Percentiles rank a stretch among this genome's conserved stretches.
These are phyloP conservation scores for Pollenia labialis DNA, from an alignment of 2,888 invertebrate species.

Conservation along the genomic window DNA sequence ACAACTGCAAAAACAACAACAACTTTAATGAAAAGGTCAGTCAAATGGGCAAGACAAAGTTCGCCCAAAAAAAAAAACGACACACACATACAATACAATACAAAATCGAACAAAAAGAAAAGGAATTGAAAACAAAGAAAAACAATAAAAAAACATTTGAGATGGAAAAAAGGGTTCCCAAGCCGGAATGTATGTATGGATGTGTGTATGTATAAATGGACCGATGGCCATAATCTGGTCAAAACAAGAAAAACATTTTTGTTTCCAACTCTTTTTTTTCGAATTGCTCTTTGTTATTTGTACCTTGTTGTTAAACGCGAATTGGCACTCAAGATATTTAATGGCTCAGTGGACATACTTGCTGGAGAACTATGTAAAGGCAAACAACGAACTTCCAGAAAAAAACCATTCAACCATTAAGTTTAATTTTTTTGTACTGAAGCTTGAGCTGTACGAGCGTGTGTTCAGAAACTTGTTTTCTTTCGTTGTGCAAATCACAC, in stretches of 20 bases:
- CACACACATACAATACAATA: neutral
- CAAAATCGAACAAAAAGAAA: conserved; percentile 9
- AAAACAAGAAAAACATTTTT: conserved; percentile 66
- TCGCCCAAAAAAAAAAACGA: conserved; percentile 16
- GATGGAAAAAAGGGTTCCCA: conserved; percentile 51
- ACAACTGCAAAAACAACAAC: conserved; percentile 6
- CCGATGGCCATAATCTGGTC: conserved; percentile 57
- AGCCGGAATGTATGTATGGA: neutral
- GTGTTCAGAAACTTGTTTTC: conserved; percentile 46
- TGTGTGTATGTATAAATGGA: neutral
- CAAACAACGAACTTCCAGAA: neutral
- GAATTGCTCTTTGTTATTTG: neutral
- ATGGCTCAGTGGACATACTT: conserved; percentile 76
- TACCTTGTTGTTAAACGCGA: conserved; percentile 75
- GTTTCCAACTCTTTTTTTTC: conserved; percentile 24
- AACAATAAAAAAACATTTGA: conserved; percentile 58
- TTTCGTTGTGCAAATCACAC: conserved; percentile 58
- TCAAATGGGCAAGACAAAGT: conserved; percentile 68
- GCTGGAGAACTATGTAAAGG: neutral
- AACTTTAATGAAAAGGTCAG: conserved; percentile 65
- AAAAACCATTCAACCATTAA: conserved; percentile 45
- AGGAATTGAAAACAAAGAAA: conserved; percentile 36
- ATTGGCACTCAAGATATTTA: conserved; percentile 82
- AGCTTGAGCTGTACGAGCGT: neutral
- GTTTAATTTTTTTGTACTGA: conserved; percentile 2